A percentile compares a stretch with the other conserved stretches of the same genome.
Conservation (phyloP, 2,888 invertebrate species). For the Eristalis pertinax region DNA sequence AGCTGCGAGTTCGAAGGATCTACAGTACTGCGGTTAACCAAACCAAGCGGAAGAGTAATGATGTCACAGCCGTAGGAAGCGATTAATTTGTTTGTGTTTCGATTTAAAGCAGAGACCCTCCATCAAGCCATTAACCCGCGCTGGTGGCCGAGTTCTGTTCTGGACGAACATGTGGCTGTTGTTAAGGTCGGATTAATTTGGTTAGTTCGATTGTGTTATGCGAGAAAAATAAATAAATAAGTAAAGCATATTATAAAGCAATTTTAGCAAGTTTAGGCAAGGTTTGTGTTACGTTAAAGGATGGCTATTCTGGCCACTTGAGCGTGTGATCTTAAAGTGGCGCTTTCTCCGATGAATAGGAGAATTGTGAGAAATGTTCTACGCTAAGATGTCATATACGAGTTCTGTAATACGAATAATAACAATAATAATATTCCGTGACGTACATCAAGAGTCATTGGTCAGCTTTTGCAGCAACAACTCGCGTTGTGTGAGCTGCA, state of each 20-base stretch:
- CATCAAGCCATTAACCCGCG: not conserved
- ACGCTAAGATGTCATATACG: no score
- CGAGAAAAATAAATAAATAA: constrained; percentile 16
- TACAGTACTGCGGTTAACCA: constrained; percentile 57
- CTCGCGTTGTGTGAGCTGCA: no score
- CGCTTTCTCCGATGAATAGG: no score
- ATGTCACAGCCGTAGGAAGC: constrained; percentile 60
- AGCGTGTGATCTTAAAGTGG: no score
- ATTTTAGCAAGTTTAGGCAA: not conserved
- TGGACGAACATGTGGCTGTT: constrained; percentile 9
- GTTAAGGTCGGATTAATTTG: constrained; percentile 39
- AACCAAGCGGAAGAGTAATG: constrained; percentile 62
- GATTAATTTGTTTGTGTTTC: not conserved
- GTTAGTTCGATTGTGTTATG: constrained; percentile 31
- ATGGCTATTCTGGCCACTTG: no score
- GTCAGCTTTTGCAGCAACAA: no score
- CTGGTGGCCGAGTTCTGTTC: not conserved
- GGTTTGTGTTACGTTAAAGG: no score
- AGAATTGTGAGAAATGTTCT: no score
- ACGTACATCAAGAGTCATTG: no score
- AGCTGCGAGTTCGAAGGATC: constrained; percentile 41
- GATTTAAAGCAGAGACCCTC: constrained; percentile 36
- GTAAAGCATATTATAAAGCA: constrained; percentile 32
- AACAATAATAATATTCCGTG: no score
- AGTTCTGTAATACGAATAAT: no score